These are phyloP conservation scores for Polyploca ridens DNA, from an alignment of 2,888 invertebrate genomes.

Conservation along the genomic window DNA sequence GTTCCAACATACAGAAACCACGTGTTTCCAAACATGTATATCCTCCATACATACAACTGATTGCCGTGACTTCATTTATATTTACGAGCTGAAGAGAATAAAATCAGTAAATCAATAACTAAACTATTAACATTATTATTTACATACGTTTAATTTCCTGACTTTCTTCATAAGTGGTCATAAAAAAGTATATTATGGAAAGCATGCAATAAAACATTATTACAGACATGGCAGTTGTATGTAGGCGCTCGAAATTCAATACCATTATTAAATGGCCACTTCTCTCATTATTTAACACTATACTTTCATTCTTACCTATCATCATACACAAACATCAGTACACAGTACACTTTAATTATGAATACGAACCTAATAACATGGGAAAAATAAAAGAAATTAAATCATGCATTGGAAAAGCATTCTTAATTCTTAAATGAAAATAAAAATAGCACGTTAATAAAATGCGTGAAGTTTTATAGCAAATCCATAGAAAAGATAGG, in stretches of 20 bases:
- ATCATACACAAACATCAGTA: neutral
- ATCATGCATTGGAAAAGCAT: neutral
- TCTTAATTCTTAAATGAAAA: neutral
- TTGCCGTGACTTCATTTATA: neutral
- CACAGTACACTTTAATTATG: constrained; percentile 1
- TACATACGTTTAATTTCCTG: no score
- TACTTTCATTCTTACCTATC: neutral
- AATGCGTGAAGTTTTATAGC: neutral
- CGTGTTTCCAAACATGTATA: neutral
- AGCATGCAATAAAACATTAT: neutral
- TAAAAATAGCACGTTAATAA: neutral
- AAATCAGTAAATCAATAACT: neutral
- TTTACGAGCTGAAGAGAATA: neutral
- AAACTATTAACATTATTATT: neutral
- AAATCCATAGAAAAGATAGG: neutral
- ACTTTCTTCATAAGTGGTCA: no score
- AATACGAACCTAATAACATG: constrained; percentile 15
- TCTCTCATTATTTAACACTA: neutral
- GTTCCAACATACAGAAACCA: neutral
- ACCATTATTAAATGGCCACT: neutral
- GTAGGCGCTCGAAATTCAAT: neutral
- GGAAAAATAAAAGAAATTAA: constrained; percentile 6
- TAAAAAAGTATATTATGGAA: no score
- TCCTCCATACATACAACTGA: neutral
- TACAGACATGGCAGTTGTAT: neutral